A percentile compares a stretch with the other conserved stretches of the same genome.
Conservation (phyloP, 1,140 invertebrate species). For the Ceratosolen solmsi region DNA sequence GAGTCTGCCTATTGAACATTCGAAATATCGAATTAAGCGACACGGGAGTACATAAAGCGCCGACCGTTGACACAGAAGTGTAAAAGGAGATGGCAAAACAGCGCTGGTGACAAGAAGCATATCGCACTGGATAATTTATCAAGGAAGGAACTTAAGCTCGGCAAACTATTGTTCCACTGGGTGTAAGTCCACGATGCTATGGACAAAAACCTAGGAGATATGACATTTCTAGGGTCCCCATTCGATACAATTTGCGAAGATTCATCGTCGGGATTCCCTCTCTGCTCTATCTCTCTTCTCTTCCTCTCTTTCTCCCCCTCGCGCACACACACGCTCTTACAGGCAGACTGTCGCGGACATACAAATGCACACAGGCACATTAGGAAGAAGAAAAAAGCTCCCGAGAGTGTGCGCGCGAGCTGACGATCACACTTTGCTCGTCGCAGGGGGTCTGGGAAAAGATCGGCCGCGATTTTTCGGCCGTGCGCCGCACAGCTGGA, state of each 20-base stretch:
- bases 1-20: too few relatives aligned
- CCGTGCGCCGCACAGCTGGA: background rate
- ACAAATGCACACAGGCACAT: too few relatives aligned
- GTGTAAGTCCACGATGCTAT: background rate
- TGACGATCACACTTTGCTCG: slow-evolving; percentile 13
- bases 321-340: too few relatives aligned
- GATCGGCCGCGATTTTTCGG: slow-evolving; percentile 26
- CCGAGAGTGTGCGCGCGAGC: background rate
- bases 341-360: too few relatives aligned
- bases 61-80: background rate
- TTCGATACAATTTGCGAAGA: background rate
- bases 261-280: background rate
- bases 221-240: slow-evolving; percentile 9
- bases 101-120: background rate
- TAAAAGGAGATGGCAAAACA: background rate
- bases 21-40: too few relatives aligned
- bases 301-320: too few relatives aligned
- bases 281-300: background rate
- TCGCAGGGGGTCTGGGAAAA: slow-evolving; percentile 48
- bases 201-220: slow-evolving; percentile 1
- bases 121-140: background rate
- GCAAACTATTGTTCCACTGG: slow-evolving; percentile 21
- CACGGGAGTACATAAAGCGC: background rate
- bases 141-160: slow-evolving; percentile 43
- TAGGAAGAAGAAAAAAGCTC: background rate